Conservation (phyloP, 2,113 vertebrate species). For the Nannobrachium achirus region DNA sequence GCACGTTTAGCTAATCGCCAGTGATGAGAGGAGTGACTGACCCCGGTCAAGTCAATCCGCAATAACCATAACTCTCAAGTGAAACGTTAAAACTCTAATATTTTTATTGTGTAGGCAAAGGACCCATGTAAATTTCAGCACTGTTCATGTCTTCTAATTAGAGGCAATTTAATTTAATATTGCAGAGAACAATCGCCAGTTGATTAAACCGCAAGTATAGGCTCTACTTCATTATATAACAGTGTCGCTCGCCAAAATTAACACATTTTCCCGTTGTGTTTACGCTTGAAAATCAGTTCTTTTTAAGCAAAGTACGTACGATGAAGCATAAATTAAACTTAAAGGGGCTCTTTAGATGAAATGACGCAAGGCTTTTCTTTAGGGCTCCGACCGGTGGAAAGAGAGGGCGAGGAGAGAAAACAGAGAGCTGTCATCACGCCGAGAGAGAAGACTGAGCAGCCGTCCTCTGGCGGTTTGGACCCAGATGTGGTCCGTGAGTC, state of each 20-base stretch:
- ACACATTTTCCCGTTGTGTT: too few species aligned
- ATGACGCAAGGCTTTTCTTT: not conserved
- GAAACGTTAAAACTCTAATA: constrained; percentile 7
- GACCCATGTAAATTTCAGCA: not conserved
- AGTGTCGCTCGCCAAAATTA: too few species aligned
- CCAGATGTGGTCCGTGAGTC: constrained; percentile 42
- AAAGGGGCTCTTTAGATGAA: constrained; percentile 5
- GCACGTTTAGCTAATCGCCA: constrained; percentile 53
- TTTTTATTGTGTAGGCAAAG: not conserved
- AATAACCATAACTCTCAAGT: constrained; percentile 2
- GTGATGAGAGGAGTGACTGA: constrained; percentile 44
- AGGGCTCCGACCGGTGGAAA: constrained; percentile 12
- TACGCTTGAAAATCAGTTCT: too few species aligned
- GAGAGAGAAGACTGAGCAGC: constrained; percentile 38
- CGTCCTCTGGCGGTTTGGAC: constrained; percentile 27
- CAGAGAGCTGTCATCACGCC: constrained; percentile 26
- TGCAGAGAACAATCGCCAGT: not conserved
- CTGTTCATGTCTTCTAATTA: not conserved
- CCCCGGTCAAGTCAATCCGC: constrained; percentile 44
- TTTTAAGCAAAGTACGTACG: too few species aligned
- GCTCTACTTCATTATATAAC: too few species aligned
- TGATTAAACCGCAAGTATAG: too few species aligned
- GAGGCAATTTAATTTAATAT: constrained; percentile 1
- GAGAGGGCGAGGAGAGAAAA: constrained; percentile 20
- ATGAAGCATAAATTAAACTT: too few species aligned